A percentile compares a stretch with the other conserved stretches of the same genome.
phyloP scores from a whole-genome alignment of 2,113 vertebrate species.

The Centropristis striata region DNA sequence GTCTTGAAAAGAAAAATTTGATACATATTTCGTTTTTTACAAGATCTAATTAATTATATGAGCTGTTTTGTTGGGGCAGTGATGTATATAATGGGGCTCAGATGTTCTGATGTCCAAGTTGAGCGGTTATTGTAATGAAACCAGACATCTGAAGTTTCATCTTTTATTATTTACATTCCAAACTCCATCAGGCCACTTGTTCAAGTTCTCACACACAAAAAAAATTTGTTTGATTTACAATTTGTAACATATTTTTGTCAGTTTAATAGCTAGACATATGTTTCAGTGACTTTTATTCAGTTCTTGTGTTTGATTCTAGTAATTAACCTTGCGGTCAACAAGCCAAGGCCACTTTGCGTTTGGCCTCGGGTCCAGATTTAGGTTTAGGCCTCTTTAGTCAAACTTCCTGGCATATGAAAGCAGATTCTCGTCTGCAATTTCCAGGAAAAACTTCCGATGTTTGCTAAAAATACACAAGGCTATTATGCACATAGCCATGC shows the following conservation, averaged over 20 bases:
- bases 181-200: background rate
- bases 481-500: conserved; percentile 64
- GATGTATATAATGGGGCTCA: conserved; percentile 51
- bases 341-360: conserved; percentile 28
- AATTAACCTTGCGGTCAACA: background rate
- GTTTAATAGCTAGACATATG: background rate
- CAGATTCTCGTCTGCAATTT: conserved; percentile 65
- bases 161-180: conserved; percentile 16
- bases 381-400: conserved; percentile 28
- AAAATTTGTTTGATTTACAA: background rate
- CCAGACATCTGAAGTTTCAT: conserved; percentile 22
- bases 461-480: conserved; percentile 74
- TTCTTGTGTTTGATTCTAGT: background rate
- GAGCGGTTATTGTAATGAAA: conserved; percentile 21
- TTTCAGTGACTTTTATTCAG: background rate
- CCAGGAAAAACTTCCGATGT: conserved; percentile 63
- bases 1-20: conserved; percentile 44
- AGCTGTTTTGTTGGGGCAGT: conserved; percentile 56
- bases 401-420: conserved; percentile 69
- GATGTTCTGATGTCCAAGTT: conserved; percentile 26
- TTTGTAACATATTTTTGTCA: background rate
- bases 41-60: conserved; percentile 49
- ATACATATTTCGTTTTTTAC: conserved; percentile 63
- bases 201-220: conserved; percentile 1
- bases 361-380: conserved; percentile 46